Conservation (phyloP, 2,888 invertebrate genomes). For the Eilema sororculum region DNA sequence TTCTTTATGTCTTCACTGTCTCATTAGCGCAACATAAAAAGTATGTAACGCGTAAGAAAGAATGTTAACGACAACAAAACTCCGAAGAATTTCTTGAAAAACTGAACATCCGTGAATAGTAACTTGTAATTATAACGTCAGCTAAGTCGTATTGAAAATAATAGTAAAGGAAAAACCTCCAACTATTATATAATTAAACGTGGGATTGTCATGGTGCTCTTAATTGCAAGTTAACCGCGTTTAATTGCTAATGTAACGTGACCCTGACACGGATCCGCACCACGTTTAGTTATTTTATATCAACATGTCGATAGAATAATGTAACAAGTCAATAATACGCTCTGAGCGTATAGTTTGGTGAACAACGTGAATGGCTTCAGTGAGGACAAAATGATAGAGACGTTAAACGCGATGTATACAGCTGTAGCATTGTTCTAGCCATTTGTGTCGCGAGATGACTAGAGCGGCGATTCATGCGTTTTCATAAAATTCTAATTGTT, state of each 20-base stretch:
- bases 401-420: constrained; percentile 11
- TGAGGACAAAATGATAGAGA: constrained; percentile 13
- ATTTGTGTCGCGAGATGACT: constrained; percentile 17
- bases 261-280: constrained; percentile 44
- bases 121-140: constrained; percentile 36
- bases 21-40: constrained; percentile 24
- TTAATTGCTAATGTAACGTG: constrained; percentile 33
- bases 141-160: constrained; percentile 26
- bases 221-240: constrained; percentile 37
- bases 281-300: constrained; percentile 16
- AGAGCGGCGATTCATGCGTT: constrained; percentile 16
- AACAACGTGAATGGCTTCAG: neutral
- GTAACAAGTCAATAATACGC: neutral
- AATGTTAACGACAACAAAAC: constrained; percentile 21
- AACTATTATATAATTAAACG: constrained; percentile 37
- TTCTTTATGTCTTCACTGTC: constrained; percentile 16
- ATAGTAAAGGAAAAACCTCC: constrained; percentile 34
- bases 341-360: neutral
- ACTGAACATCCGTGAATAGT: constrained; percentile 30
- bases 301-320: neutral
- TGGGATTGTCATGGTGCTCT: constrained; percentile 36
- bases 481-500: constrained; percentile 19
- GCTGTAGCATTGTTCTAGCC: constrained; percentile 8
- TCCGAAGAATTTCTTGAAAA: constrained; percentile 29
- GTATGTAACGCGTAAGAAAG: constrained; percentile 28